These are phyloP conservation scores for Limnephilus rhombicus DNA, from an alignment of 2,888 invertebrate species.

Conservation along the genomic window DNA sequence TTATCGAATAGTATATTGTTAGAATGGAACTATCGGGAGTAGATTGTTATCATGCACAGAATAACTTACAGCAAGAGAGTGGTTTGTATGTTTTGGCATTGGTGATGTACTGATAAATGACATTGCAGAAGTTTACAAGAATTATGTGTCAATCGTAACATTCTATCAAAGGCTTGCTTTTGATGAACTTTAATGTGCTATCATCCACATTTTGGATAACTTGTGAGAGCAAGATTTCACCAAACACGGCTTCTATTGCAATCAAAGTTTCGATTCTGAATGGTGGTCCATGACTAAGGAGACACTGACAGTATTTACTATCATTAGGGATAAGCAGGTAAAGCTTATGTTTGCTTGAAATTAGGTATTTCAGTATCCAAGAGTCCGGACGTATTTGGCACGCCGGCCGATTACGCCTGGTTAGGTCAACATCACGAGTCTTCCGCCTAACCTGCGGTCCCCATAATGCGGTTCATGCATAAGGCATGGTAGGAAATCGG, in stretches of 20 bases:
- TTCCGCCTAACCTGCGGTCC: slow-evolving; percentile 56
- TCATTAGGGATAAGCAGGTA: too few species aligned
- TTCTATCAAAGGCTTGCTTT: background rate
- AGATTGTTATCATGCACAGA: background rate
- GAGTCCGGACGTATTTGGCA: slow-evolving; percentile 21
- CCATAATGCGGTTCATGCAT: slow-evolving; percentile 57
- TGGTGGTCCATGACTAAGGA: too few species aligned
- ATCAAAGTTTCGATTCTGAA: too few species aligned
- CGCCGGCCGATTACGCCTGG: slow-evolving; percentile 42
- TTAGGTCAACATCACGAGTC: slow-evolving; percentile 52
- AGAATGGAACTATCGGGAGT: background rate
- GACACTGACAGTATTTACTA: too few species aligned
- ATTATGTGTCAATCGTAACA: background rate
- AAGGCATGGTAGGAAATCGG: slow-evolving; percentile 64
- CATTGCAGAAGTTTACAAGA: background rate
- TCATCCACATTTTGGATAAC: background rate
- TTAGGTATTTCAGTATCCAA: background rate
- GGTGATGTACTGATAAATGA: background rate
- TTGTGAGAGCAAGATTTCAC: background rate
- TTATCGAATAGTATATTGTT: background rate
- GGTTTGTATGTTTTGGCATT: background rate
- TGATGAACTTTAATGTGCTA: background rate
- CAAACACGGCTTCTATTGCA: background rate
- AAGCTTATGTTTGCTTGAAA: too few species aligned
- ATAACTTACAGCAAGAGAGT: background rate